Evolutionary conservation across 2,113 vertebrate genomes (phyloP), one percentile per base, ranked within the genome.

Genomic region (Corythaeola cristata): DNA sequence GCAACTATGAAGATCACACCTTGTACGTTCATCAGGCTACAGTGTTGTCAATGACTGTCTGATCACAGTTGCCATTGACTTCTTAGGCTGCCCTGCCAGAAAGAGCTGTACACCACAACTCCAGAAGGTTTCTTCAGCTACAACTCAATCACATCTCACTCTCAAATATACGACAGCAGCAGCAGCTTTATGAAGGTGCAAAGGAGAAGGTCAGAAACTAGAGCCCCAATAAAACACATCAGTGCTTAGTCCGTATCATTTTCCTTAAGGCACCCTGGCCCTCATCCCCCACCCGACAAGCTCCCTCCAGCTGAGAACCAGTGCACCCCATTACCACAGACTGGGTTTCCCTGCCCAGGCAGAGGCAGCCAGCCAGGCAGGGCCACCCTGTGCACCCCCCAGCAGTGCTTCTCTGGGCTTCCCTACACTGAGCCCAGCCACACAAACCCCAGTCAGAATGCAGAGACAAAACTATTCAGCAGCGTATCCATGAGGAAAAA

Each of bases 231-330:
- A 50, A 80, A 76, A 77, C 14, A 28, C 6, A 47, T 0, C 15
- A 39, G 28, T 32, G 28, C 28, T 45, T 20, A 37, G 14, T 35
- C 10, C 11, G 1, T 5, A 44, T 7, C 5, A 19, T 6, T 67
- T 63, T n/a, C 32, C 37, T 45, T 39, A 50, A 63, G 37, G 24
- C 45, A 62, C 1, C 3, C 37, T 37, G 45, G 41, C 35, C 35
- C 30, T 59, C 45, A 41, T 1, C 1, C 6, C 5, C 2, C 5
- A 49, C 8, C 5, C 30, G 7, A 4, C 11, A 27, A 19, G 12
- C 10, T 73, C 28, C 15, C 33, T 73, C 30, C 47, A 67, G 16
- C 41, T 28, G 56, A 73, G 15, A 52, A 50, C 19, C 27, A 14
- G 27, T 5, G 8, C 32, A 60, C 17, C 32, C 24, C 14, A 20